A percentile compares a stretch with the other conserved stretches of the same genome.
These are phyloP conservation scores for Numenius arquata DNA, from an alignment of 2,113 vertebrate species.

Conservation along the genomic window DNA sequence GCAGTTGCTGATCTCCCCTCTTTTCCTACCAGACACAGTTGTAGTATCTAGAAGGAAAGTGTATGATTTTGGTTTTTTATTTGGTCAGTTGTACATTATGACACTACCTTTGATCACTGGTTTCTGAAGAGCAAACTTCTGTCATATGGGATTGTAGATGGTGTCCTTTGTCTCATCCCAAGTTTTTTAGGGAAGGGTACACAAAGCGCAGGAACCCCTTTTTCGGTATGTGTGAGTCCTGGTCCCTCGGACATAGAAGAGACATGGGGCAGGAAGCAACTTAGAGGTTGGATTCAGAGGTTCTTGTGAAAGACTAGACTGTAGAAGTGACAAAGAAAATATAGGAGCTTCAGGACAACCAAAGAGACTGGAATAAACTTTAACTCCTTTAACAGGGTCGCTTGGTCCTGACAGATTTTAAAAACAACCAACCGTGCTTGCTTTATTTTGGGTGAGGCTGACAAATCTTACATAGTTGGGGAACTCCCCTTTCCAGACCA, in stretches of 20 bases:
- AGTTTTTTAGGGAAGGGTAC: background rate
- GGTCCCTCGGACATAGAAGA: background rate
- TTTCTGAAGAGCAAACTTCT: background rate
- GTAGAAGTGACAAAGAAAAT: background rate
- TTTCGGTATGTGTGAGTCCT: background rate
- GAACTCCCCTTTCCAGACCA: conserved; percentile 18
- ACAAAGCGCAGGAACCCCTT: background rate
- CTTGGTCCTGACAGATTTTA: background rate
- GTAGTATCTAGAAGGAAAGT: background rate
- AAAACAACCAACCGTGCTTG: background rate
- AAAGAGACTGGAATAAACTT: background rate
- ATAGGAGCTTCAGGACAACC: background rate
- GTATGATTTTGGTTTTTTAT: background rate
- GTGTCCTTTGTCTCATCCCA: background rate
- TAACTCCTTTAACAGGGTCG: background rate
- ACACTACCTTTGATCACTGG: background rate
- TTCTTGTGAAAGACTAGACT: background rate
- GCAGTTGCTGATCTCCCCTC: background rate
- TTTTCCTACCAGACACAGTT: background rate
- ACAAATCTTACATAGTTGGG: background rate
- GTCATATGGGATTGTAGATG: background rate
- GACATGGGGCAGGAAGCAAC: fast-evolving
- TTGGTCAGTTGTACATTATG: background rate
- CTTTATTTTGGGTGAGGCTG: background rate
- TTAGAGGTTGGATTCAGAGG: background rate